Percentiles rank a stretch among this genome's conserved stretches.
Conservation (phyloP, 2,888 invertebrate species). For the Leptinotarsa peninsularis region DNA sequence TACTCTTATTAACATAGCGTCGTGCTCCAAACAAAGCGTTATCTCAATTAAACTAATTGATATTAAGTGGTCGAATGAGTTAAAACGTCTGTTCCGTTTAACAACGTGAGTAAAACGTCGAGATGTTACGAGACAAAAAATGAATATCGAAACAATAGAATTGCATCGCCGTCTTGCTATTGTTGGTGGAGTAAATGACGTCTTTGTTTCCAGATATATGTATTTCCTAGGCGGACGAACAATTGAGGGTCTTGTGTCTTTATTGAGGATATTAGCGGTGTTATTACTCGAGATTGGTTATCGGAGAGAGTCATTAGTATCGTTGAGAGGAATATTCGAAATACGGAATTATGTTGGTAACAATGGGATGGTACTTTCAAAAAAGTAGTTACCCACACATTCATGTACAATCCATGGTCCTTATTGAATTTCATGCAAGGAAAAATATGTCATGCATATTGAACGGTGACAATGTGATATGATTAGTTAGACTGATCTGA, state of each 20-base stretch:
- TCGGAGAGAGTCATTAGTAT: neutral
- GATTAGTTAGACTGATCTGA: no score
- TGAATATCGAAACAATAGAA: constrained; percentile 17
- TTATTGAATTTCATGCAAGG: no score
- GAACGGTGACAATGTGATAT: no score
- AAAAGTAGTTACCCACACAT: no score
- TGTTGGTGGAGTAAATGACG: constrained; percentile 6
- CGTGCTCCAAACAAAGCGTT: constrained; percentile 1
- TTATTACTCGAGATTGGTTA: constrained; percentile 6
- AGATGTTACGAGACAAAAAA: constrained; percentile 16
- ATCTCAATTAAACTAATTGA: neutral
- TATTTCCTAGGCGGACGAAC: neutral
- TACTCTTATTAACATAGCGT: neutral
- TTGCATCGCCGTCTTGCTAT: constrained; percentile 14
- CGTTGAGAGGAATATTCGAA: no score
- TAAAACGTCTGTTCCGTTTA: neutral
- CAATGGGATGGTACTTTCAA: no score
- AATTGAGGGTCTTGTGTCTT: neutral
- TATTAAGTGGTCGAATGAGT: constrained; percentile 9
- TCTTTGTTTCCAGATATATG: constrained; percentile 19
- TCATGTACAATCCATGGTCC: no score
- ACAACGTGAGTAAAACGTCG: neutral
- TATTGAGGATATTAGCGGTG: constrained; percentile 16
- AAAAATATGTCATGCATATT: no score
- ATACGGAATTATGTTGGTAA: no score